Base-by-base conservation (phyloP, 2,113 vertebrate species). In the Malurus alboscapulatus region DNA sequence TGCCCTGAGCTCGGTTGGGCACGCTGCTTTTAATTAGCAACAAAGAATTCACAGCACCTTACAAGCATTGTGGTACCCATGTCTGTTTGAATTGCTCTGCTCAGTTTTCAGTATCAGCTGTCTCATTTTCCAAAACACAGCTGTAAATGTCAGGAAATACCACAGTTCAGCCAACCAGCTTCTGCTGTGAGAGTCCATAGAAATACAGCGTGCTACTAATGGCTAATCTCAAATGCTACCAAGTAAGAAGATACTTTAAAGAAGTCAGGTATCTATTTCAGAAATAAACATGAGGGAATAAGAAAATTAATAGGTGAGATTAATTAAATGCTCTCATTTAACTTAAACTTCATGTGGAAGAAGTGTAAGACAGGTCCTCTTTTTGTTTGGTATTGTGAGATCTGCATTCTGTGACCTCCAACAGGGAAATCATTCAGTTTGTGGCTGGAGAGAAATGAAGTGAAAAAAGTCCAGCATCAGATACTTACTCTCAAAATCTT, bases 11-110 rank as follows among this genome's bases (percentile, higher is more conserved):
- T 67, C 4, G 15, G 15, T 0, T 6, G 40, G 22, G 53, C 68
- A 30, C 45, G 6, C 1, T 1, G 63, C 44, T 67, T 30, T 19
- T 12, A 14, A 7, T 50, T 17, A 42, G 30, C 12, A 2, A 2
- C 68, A 6, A 26, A 17, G 14, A 44, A 53, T 30, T 36, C 10
- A 5, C 25, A 32, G 21, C 51, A 6, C 10, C 19, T 50, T 16
- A 0, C 16, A 0, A 15, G 22, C 25, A 4, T 4, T 12, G 42
- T 20, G 8, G 68, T 36, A 2, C 17, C 30, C 55, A 0, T 5
- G n/a, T 14, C 30, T 48, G 65, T 24, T n/a, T 24, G 74, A 24
- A 17, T 24, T 9, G 59, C 36, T n/a, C 53, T 24, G 59, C 74
- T 19, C 65, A 1, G 45, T 14, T 55, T 34, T 61, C 54, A 11